Evolutionary conservation across 2,797 vertebrate species (phyloP).

Genomic region (Anas acuta): DNA sequence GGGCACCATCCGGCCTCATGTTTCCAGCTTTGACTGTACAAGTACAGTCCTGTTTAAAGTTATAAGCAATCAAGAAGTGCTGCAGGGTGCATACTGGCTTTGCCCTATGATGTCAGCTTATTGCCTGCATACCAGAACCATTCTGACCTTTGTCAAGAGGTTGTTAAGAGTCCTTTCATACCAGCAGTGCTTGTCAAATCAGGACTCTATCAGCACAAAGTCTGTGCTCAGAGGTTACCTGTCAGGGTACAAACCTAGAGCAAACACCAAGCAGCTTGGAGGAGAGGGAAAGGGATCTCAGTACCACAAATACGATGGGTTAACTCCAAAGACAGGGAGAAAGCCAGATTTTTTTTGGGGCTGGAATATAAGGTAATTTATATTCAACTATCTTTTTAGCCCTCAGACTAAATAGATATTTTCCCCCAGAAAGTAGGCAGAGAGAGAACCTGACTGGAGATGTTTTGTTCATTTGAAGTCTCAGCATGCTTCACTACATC

Average conservation of each 20-base stretch:
- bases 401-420: not conserved
- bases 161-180: not conserved
- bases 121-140: not conserved
- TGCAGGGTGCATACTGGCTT: not conserved
- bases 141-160: no score
- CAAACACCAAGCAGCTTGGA: not conserved
- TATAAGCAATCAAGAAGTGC: not conserved
- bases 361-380: not conserved
- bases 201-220: not conserved
- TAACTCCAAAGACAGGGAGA: not conserved
- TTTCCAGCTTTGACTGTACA: not conserved
- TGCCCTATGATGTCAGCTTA: not conserved
- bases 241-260: not conserved
- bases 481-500: accelerated
- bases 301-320: not conserved
- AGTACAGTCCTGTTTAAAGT: not conserved
- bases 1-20: not conserved
- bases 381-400: not conserved
- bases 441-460: not conserved
- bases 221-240: not conserved
- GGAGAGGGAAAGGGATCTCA: not conserved
- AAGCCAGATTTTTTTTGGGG: not conserved
- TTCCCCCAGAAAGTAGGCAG: accelerated
- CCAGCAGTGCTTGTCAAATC: not conserved
- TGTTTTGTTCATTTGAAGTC: not conserved